Base-by-base conservation (phyloP, 2,113 vertebrate species). In the Thunnus thynnus region DNA sequence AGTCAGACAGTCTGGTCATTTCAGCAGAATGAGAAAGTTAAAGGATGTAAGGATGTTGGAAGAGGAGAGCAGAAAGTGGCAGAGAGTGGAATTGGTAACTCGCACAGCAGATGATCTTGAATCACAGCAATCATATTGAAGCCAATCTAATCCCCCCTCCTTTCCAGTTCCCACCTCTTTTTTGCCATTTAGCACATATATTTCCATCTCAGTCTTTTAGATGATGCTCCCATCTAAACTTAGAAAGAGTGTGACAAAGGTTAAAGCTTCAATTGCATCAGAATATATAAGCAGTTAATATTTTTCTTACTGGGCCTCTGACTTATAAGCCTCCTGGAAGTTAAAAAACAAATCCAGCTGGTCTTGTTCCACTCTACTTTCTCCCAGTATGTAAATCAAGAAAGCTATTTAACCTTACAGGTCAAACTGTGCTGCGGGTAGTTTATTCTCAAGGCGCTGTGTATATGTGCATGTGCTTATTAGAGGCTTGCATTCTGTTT, bases 1-100 rank as follows among this genome's bases (percentile, higher is more conserved):
- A 70, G 36, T 72, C 25, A 16, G 58, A 72, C 20, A 12, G 25
- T 76, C 52, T 48, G 44, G 56, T 36, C 36, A 32, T 52, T 62
- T 84, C 83, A 86, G 83, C 78, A 82, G 69, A 77, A 73, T n/a
- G 9, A 72, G 12, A 11, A 10, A 60, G 51, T 63, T 47, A 50
- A 30, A 64, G 10, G 27, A 66, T 41, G 9, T 8, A 41, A 9
- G 7, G 36, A 9, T 36, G 71, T 20, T 25, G 48, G 64, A 8
- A 50, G 16, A 36, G 18, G 65, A n/a, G 46, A 58, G 25, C n/a
- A 46, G 51, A 44, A 64, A 46, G 56, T 30, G 13, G 5, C 64
- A 27, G 20, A 13, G 74, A 58, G 30, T 1, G 13, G 67, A 80
- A 69, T 3, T 32, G 13, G 8, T n/a, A 32, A 22, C 11, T 48